Conservation (phyloP, 2,888 invertebrate genomes). For the Druceiella hillmani region DNA sequence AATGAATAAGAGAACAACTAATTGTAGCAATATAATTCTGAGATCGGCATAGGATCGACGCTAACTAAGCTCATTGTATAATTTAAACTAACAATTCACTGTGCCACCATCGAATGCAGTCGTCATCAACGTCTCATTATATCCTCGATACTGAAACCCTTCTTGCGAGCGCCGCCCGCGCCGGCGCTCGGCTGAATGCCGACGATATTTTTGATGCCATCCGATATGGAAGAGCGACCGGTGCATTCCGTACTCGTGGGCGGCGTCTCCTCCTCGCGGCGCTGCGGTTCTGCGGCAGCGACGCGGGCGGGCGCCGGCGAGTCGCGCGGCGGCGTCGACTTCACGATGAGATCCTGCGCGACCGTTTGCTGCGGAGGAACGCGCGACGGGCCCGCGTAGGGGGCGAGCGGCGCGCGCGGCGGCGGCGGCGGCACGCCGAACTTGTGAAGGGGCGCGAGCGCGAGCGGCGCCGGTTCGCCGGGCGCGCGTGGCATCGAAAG, state of each 20-base stretch:
- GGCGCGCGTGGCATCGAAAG: constrained; percentile 42
- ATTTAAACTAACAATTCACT: too few relatives aligned
- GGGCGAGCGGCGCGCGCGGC: constrained; percentile 39
- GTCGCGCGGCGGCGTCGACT: constrained; percentile 49
- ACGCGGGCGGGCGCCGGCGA: constrained; percentile 37
- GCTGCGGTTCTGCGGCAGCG: constrained; percentile 26
- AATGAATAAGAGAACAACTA: too few relatives aligned
- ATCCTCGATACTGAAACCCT: constrained; percentile 87
- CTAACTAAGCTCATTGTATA: too few relatives aligned
- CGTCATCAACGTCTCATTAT: constrained; percentile 84
- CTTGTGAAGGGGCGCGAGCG: constrained; percentile 48
- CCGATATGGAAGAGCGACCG: constrained; percentile 36
- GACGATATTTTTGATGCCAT: constrained; percentile 48
- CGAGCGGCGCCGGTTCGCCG: constrained; percentile 38
- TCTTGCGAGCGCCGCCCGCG: constrained; percentile 61
- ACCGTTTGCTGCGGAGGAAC: constrained; percentile 45
- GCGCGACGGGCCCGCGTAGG: constrained; percentile 36
- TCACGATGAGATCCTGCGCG: constrained; percentile 49
- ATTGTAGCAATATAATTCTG: too few relatives aligned
- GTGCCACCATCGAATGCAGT: too few relatives aligned
- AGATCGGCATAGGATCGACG: too few relatives aligned
- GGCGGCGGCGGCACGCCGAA: constrained; percentile 46
- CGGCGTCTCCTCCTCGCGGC: constrained; percentile 34
- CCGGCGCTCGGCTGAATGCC: constrained; percentile 52
- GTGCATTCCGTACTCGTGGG: constrained; percentile 24